Conservation (phyloP, 2,888 invertebrate genomes). For the Sinodicranocentrus sp. region DNA sequence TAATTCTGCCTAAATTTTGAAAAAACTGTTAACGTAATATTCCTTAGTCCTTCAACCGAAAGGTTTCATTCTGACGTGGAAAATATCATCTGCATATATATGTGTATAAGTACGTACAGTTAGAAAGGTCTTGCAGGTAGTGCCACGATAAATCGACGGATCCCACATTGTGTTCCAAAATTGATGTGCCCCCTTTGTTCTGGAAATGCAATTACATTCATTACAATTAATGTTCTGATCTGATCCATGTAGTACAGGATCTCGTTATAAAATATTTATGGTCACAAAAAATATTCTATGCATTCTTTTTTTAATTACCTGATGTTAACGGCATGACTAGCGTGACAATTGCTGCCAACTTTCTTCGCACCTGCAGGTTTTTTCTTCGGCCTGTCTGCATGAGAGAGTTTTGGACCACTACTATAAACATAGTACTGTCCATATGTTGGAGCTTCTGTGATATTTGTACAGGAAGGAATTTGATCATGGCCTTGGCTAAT, state of each 20-base stretch:
- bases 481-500: too few species aligned
- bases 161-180: conserved; percentile 95
- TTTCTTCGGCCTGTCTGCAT: conserved; percentile 29
- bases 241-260: too few species aligned
- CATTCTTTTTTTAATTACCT: conserved; percentile 15
- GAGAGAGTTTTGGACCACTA: conserved; percentile 26
- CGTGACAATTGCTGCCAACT: conserved; percentile 6
- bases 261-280: not conserved
- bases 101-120: conserved; percentile 19
- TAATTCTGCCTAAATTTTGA: conserved; percentile 46
- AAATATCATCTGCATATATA: not conserved
- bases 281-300: too few species aligned
- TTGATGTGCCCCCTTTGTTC: conserved; percentile 79
- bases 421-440: conserved; percentile 61
- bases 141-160: conserved; percentile 90
- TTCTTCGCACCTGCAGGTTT: not conserved
- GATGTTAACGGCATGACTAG: conserved; percentile 30
- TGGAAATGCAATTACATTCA: conserved; percentile 19
- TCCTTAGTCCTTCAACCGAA: too few species aligned
- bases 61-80: not conserved
- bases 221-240: not conserved
- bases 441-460: conserved; percentile 41
- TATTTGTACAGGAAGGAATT: too few species aligned
- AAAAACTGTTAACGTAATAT: not conserved
- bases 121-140: conserved; percentile 81